Conservation (phyloP, 1,140 invertebrate species). For the Drosophila pseudoananassae region DNA sequence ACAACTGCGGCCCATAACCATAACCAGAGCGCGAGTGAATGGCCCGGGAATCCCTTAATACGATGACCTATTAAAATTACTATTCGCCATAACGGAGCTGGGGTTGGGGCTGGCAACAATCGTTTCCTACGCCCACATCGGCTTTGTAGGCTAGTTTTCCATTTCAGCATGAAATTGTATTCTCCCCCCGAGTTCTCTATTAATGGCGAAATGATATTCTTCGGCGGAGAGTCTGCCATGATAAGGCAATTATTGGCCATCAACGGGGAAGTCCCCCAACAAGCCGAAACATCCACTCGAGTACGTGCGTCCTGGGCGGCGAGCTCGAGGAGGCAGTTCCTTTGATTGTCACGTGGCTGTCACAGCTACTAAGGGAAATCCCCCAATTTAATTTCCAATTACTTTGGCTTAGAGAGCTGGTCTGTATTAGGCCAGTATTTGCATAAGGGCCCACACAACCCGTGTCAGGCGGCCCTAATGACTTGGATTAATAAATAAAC, state of each 20-base stretch:
- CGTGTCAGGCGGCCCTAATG: constrained; percentile 26
- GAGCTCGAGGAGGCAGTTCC: constrained; percentile 3
- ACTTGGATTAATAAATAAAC: constrained; percentile 51
- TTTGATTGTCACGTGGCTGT: constrained; percentile 50
- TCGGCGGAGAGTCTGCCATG: constrained; percentile 33
- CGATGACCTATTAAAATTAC: constrained; percentile 80
- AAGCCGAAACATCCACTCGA: not conserved
- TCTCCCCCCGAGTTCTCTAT: constrained; percentile 19
- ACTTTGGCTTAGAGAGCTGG: constrained; percentile 40
- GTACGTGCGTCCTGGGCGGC: no score
- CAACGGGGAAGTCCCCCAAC: not conserved
- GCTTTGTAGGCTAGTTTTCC: constrained; percentile 27
- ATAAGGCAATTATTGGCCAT: constrained; percentile 72
- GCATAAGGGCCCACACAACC: constrained; percentile 20
- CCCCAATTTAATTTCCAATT: constrained; percentile 66
- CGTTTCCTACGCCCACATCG: no score
- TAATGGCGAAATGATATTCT: constrained; percentile 63
- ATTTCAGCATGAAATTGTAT: constrained; percentile 45
- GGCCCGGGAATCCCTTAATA: constrained; percentile 69
- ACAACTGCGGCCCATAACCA: constrained; percentile 13
- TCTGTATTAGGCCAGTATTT: constrained; percentile 18
- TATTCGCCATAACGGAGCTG: constrained; percentile 44
- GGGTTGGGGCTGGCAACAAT: not conserved
- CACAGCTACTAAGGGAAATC: constrained; percentile 38
- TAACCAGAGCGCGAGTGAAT: constrained; percentile 33